Evolutionary conservation across 2,888 invertebrate genomes (phyloP).

Genomic region (Drosophila mercatorum): DNA sequence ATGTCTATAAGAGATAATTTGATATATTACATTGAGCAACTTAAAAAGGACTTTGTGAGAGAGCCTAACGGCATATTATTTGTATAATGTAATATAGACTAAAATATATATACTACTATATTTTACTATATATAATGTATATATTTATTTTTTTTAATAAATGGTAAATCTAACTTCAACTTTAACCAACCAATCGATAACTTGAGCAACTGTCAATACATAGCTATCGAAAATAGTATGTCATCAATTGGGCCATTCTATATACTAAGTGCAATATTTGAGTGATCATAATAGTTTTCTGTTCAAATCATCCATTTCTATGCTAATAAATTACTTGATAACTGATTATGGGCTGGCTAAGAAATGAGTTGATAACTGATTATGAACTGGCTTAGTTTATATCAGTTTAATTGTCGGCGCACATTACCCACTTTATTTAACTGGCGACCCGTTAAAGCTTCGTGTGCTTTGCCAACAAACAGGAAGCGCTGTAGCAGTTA

Average conservation of each 20-base stretch:
- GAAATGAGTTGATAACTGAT: not conserved
- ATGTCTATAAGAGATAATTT: too few species aligned
- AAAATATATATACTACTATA: too few species aligned
- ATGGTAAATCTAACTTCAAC: too few species aligned
- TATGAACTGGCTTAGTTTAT: constrained; percentile 8
- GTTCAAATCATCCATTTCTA: not conserved
- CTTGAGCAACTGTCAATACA: too few species aligned
- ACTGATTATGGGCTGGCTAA: constrained; percentile 5
- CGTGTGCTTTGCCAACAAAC: constrained; percentile 59
- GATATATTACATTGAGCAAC: too few species aligned
- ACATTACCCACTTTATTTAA: constrained; percentile 8
- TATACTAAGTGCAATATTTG: not conserved
- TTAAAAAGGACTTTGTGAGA: too few species aligned
- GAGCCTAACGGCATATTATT: too few species aligned
- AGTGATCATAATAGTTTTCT: not conserved
- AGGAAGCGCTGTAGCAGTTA: constrained; percentile 67
- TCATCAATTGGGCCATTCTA: not conserved
- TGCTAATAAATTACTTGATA: not conserved
- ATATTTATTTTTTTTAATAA: too few species aligned
- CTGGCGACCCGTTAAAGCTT: constrained; percentile 8
- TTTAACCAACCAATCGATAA: too few species aligned
- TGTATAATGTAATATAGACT: too few species aligned
- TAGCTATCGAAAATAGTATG: too few species aligned
- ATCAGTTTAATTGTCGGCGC: not conserved
- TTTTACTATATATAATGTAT: too few species aligned